Evolutionary conservation across 2,797 vertebrate species (phyloP).

Genomic region (Parauchenoglanis punctatus): DNA sequence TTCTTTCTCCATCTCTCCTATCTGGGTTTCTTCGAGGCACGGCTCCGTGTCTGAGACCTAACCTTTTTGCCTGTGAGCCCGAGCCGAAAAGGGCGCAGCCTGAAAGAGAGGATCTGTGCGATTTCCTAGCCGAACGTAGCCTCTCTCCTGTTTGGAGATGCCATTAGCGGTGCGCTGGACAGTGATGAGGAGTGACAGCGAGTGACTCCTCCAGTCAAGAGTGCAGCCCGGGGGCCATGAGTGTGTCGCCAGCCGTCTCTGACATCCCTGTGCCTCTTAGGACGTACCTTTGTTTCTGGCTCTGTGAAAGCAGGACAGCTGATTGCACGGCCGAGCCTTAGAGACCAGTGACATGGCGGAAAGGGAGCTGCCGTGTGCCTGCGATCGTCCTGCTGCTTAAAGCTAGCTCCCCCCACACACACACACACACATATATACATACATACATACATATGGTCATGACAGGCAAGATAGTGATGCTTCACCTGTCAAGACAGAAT

Average conservation of each 20-base stretch:
- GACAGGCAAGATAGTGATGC: constrained; percentile 60
- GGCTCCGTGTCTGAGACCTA: constrained; percentile 35
- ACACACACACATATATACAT: not conserved
- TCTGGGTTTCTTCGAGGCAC: not conserved
- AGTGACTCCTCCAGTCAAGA: constrained; percentile 73
- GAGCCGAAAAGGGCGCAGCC: constrained; percentile 31
- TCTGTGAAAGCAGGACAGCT: constrained; percentile 68
- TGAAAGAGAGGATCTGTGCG: constrained; percentile 29
- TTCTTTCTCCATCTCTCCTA: not conserved
- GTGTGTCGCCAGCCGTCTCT: constrained; percentile 69
- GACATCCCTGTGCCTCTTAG: constrained; percentile 58
- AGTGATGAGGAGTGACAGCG: constrained; percentile 80
- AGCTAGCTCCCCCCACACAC: constrained; percentile 31
- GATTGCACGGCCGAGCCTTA: constrained; percentile 67
- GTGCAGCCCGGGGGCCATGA: constrained; percentile 69
- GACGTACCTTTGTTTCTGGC: constrained; percentile 77
- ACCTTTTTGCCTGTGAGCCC: constrained; percentile 30
- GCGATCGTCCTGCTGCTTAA: constrained; percentile 31
- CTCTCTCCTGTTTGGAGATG: constrained; percentile 77
- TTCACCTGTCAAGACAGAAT: constrained; percentile 71
- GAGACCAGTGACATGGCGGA: constrained; percentile 44
- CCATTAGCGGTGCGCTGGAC: constrained; percentile 76
- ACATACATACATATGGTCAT: constrained; percentile 27
- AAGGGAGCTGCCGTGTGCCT: constrained; percentile 40
- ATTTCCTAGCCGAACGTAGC: constrained; percentile 61